Conservation (phyloP, 2,797 vertebrate genomes). For the Melanotaenia parkinsoni region DNA sequence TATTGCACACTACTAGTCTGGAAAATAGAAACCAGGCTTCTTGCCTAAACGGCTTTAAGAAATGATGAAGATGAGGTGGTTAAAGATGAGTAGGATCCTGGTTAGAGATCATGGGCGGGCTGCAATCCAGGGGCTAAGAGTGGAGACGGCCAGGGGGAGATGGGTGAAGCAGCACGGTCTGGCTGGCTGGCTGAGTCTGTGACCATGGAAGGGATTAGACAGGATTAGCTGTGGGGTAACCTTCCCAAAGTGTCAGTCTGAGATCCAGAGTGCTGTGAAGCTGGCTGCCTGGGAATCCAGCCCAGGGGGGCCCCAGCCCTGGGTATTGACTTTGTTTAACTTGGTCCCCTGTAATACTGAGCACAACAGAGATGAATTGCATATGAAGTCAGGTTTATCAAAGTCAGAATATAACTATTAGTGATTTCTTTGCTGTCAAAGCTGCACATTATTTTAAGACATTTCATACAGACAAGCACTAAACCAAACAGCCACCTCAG, state of each 20-base stretch:
- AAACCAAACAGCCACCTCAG: background rate
- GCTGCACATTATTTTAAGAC: background rate
- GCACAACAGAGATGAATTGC: slow-evolving; percentile 50
- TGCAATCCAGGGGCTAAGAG: slow-evolving; percentile 37
- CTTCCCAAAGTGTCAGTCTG: slow-evolving; percentile 83
- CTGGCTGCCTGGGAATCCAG: slow-evolving; percentile 76
- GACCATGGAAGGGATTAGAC: slow-evolving; percentile 83
- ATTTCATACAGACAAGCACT: background rate
- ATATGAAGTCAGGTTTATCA: slow-evolving; percentile 35
- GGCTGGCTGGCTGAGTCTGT: slow-evolving; percentile 74
- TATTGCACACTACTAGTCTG: too few species aligned
- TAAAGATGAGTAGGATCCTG: slow-evolving; percentile 32
- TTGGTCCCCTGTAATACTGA: slow-evolving; percentile 51
- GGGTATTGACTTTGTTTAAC: slow-evolving; percentile 68
- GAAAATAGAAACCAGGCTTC: background rate
- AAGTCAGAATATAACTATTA: background rate
- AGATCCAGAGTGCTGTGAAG: slow-evolving; percentile 79
- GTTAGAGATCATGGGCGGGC: background rate
- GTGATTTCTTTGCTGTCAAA: background rate
- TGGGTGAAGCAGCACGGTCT: slow-evolving; percentile 61
- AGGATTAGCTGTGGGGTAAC: slow-evolving; percentile 83
- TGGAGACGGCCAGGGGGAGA: slow-evolving; percentile 49
- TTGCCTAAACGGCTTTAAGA: background rate
- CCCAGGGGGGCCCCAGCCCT: slow-evolving; percentile 55
- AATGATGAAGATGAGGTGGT: slow-evolving; percentile 16